Evolutionary conservation across 2,888 invertebrate species (phyloP).

Genomic region (Tromatobia lineatoria): DNA sequence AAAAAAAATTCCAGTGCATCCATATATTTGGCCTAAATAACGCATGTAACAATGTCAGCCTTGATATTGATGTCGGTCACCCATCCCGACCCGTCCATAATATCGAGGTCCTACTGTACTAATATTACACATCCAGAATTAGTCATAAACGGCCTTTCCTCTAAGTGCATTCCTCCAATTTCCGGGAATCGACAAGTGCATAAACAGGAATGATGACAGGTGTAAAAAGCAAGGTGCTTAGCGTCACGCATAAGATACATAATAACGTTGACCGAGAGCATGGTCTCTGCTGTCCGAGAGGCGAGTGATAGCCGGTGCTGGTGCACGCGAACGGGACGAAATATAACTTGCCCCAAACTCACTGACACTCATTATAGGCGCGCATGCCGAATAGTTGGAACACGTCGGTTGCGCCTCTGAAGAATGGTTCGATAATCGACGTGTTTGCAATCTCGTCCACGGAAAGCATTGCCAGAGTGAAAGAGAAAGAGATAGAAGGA

Average conservation of each 20-base stretch:
- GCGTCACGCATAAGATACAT: constrained; percentile 9
- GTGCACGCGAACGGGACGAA: constrained; percentile 7
- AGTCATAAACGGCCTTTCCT: background rate
- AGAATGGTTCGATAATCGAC: background rate
- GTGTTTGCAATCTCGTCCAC: background rate
- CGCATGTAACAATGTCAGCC: too few species aligned
- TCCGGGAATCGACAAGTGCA: background rate
- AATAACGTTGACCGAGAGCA: constrained; percentile 40
- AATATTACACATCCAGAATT: background rate
- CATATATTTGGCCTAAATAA: too few species aligned
- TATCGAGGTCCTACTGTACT: too few species aligned
- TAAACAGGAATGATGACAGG: background rate
- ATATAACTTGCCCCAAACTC: background rate
- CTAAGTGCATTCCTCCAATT: background rate
- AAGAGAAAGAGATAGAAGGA: too few species aligned
- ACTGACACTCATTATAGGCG: background rate
- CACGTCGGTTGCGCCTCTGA: background rate
- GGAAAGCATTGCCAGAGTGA: too few species aligned
- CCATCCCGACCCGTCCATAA: too few species aligned
- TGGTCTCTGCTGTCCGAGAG: constrained; percentile 1
- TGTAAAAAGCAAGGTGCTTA: background rate
- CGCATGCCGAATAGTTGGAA: background rate
- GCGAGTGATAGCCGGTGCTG: background rate
- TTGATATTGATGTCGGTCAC: too few species aligned
- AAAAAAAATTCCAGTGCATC: too few species aligned